phyloP scores from a whole-genome alignment of 2,113 vertebrate genomes.

The Scopus umbretta region DNA sequence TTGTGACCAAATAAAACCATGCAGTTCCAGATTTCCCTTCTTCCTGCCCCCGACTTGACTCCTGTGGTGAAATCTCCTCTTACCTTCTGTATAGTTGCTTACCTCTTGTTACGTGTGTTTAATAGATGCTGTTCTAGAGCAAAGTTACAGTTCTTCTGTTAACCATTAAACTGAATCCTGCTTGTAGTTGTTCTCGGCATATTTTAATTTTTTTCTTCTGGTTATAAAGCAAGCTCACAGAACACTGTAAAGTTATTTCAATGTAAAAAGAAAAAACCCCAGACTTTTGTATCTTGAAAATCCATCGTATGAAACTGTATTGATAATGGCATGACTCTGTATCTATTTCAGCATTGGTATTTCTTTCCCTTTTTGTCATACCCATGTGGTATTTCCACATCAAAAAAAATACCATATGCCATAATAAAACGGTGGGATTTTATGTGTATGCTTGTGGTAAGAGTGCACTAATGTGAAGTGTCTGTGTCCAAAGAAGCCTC shows the following conservation, averaged over 20 bases:
- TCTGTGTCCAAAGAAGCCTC: not conserved
- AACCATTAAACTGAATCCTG: conserved; percentile 17
- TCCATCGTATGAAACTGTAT: conserved; percentile 48
- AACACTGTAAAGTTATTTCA: conserved; percentile 42
- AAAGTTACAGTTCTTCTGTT: conserved; percentile 47
- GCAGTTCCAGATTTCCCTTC: conserved; percentile 5
- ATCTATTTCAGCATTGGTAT: conserved; percentile 40
- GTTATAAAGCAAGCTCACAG: conserved; percentile 24
- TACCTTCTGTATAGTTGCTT: conserved; percentile 24
- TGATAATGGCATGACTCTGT: conserved; percentile 41
- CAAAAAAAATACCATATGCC: not conserved
- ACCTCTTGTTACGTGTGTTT: conserved; percentile 33
- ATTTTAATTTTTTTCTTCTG: not conserved
- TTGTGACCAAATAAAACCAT: conserved; percentile 46
- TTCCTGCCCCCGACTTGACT: not conserved
- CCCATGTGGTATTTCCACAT: conserved; percentile 10
- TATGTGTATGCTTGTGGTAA: conserved; percentile 11
- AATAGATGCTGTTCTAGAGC: conserved; percentile 13
- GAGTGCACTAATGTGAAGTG: not conserved
- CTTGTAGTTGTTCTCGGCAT: conserved; percentile 31
- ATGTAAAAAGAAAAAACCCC: conserved; percentile 11
- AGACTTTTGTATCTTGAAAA: conserved; percentile 53
- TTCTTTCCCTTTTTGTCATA: conserved; percentile 43
- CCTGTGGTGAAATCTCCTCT: conserved; percentile 43
- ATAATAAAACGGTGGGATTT: conserved; percentile 66